A percentile compares a stretch with the other conserved stretches of the same genome.
phyloP scores from a whole-genome alignment of 1,140 invertebrate species.

The Riptortus pedestris region DNA sequence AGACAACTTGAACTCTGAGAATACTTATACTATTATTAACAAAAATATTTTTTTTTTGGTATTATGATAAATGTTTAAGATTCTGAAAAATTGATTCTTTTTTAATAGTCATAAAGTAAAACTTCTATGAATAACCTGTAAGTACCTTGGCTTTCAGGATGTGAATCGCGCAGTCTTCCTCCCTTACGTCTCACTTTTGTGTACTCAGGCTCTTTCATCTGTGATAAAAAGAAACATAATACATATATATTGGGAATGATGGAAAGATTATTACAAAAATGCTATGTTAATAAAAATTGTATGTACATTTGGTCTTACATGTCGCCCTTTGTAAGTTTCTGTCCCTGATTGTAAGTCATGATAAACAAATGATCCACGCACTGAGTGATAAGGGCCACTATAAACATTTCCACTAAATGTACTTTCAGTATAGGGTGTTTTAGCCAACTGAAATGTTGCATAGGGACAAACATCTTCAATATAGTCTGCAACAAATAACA shows the following conservation, averaged over 20 bases:
- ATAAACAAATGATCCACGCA: slow-evolving; percentile 79
- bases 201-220: slow-evolving; percentile 69
- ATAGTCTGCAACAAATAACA: slow-evolving; percentile 49
- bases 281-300: slow-evolving; percentile 27
- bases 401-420: slow-evolving; percentile 80
- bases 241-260: slow-evolving; percentile 16
- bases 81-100: too few species aligned
- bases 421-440: slow-evolving; percentile 74
- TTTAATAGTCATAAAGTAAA: too few species aligned
- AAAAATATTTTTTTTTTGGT: too few species aligned
- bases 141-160: slow-evolving; percentile 70
- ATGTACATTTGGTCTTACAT: slow-evolving; percentile 38
- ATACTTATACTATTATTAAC: too few species aligned
- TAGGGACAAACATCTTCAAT: slow-evolving; percentile 85
- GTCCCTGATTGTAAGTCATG: slow-evolving; percentile 55
- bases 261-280: slow-evolving; percentile 27
- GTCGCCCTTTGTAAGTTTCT: slow-evolving; percentile 46
- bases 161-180: slow-evolving; percentile 56
- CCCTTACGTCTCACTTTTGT: slow-evolving; percentile 71
- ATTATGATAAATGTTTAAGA: too few species aligned
- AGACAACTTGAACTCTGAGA: too few species aligned
- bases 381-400: slow-evolving; percentile 71
- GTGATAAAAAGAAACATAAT: slow-evolving; percentile 27
- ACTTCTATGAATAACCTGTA: too few species aligned
- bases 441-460: slow-evolving; percentile 79